These are phyloP conservation scores for Caenorhabditis sp. DNA, from an alignment of 2,888 invertebrate species.

Conservation along the genomic window DNA sequence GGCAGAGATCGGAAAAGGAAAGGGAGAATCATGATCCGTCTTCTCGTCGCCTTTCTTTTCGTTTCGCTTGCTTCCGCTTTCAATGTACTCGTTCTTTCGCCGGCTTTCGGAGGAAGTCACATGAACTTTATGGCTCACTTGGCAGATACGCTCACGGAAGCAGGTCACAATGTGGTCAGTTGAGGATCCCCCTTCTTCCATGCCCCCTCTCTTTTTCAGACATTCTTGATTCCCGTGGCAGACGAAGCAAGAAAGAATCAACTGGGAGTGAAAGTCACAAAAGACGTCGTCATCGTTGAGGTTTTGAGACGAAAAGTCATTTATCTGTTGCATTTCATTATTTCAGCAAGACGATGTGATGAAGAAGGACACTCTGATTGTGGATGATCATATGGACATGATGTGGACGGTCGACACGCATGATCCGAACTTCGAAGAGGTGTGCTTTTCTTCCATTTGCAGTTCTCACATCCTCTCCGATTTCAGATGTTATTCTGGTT, in stretches of 20 bases:
- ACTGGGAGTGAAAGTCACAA: conserved; percentile 22
- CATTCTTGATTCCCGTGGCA: conserved; percentile 31
- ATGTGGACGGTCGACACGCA: neutral
- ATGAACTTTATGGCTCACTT: conserved; percentile 59
- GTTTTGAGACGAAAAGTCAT: too few species aligned
- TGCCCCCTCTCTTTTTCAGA: conserved; percentile 6
- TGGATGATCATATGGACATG: conserved; percentile 33
- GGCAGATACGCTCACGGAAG: conserved; percentile 50
- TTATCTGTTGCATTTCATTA: too few species aligned
- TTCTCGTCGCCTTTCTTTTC: neutral
- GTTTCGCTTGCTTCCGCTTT: conserved; percentile 4
- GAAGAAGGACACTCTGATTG: conserved; percentile 5
- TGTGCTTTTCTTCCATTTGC: neutral
- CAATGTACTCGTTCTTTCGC: conserved; percentile 59
- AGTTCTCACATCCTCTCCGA: neutral
- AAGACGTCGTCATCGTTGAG: conserved; percentile 24
- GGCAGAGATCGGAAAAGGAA: neutral
- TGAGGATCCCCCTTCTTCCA: neutral
- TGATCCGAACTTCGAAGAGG: neutral
- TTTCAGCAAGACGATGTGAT: conserved; percentile 36
- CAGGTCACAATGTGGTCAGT: conserved; percentile 56
- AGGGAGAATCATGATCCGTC: conserved; percentile 11
- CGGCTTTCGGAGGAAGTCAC: conserved; percentile 56
- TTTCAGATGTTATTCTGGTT: conserved; percentile 3
- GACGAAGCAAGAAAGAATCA: conserved; percentile 14